Evolutionary conservation across 2,797 vertebrate genomes (phyloP).

Genomic region (Semotilus atromaculatus): DNA sequence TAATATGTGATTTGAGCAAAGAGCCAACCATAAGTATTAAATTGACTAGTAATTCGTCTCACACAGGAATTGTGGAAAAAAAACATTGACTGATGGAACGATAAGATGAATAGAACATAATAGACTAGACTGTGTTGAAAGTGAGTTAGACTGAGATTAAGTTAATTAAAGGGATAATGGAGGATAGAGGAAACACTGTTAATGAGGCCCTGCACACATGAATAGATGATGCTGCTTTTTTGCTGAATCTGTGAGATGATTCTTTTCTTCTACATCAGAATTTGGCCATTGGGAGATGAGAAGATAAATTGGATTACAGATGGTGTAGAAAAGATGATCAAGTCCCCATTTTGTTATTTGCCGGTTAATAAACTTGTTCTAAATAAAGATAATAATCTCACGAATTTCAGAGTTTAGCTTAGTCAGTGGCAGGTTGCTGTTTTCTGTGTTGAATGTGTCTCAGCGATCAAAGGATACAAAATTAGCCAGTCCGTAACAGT

Average conservation of each 20-base stretch:
- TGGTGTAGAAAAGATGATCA: slow-evolving; percentile 1
- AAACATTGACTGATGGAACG: not conserved
- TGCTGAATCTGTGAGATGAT: slow-evolving; percentile 18
- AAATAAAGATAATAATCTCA: not conserved
- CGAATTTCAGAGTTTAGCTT: not conserved
- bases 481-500: not conserved
- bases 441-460: not conserved
- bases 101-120: slow-evolving; percentile 26
- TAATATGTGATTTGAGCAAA: slow-evolving; percentile 3
- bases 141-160: slow-evolving; percentile 24
- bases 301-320: slow-evolving; percentile 16
- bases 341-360: not conserved
- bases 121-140: slow-evolving; percentile 37
- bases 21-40: not conserved
- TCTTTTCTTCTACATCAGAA: slow-evolving; percentile 7
- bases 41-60: not conserved
- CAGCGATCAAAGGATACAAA: not conserved
- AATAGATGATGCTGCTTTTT: slow-evolving; percentile 20
- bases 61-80: not conserved
- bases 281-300: slow-evolving; percentile 3
- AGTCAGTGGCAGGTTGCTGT: not conserved
- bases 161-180: slow-evolving; percentile 42
- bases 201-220: slow-evolving; percentile 30
- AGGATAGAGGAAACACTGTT: slow-evolving; percentile 31
- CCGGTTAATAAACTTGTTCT: not conserved